Base-by-base conservation (phyloP, 2,888 invertebrate genomes). In the Volucella bombylans region DNA sequence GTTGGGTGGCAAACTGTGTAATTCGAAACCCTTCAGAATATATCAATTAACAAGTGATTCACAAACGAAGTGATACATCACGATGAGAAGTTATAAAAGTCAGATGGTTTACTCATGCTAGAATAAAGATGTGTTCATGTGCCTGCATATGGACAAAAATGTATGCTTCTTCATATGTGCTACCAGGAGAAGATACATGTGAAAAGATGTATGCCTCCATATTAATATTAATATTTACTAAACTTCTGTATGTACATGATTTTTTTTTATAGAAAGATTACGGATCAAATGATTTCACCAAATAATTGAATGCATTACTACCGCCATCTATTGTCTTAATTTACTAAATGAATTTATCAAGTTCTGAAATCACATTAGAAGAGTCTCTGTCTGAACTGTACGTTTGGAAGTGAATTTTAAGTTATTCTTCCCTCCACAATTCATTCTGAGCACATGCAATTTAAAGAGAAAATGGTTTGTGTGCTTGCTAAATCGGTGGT, bases 1-100 rank as follows among this genome's bases (percentile, higher is more conserved):
- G 31, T 47, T 73, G 81, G 73, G 74, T 80, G 73, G 69, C 38
- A 31, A 38, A 67, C 8, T 18, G 11, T 4, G 82, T 64, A 81
- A 85, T 15, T 77, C n/a, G 54, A 85, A 77, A 85, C 49, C 41
- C 49, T 6, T 43, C 23, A 31, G 47, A 52, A 43, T 47, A 82
- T 73, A 86, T 86, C 82, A 73, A 82, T 82, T 73, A 86, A 82
- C 86, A 78, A 77, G 81, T 73, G 86, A 86, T 81, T 81, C 81
- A 77, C 65, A 73, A 73, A 41, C 64, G 49, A 81, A 77, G 80
- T 72, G 85, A 85, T 85, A 81, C 76, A 85, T 85, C 81, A 85
- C 72, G 74, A 83, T 45, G 62, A 54, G 69, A 83, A 69, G 74
- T 68, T 68, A 62, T 73, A 45, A 45, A 47, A 49, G 38, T 64